A percentile compares a stretch with the other conserved stretches of the same genome.
These are phyloP conservation scores for Jaculus jaculus DNA, from an alignment of 2,113 vertebrate genomes.

Conservation along the genomic window DNA sequence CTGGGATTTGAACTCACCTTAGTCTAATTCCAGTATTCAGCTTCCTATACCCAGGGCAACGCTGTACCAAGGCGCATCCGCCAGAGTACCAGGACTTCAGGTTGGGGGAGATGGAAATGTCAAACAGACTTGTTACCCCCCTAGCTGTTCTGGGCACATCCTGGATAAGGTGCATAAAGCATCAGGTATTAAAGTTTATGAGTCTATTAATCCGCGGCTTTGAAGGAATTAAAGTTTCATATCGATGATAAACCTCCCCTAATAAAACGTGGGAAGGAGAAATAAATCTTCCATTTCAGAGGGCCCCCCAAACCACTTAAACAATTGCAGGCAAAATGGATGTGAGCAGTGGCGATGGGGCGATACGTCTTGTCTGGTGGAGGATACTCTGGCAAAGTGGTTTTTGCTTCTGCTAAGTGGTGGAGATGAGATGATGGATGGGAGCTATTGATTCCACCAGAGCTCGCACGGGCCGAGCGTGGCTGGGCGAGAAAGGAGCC, in stretches of 20 bases:
- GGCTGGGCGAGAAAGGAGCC: background rate
- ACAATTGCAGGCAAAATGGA: conserved; percentile 62
- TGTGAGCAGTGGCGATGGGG: conserved; percentile 6
- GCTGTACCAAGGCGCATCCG: background rate
- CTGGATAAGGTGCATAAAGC: conserved; percentile 75
- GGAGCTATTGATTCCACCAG: conserved; percentile 53
- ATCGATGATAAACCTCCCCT: conserved; percentile 85
- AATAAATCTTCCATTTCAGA: conserved; percentile 73
- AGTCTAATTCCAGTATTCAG: background rate
- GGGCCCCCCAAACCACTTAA: conserved; percentile 76
- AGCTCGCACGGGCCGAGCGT: conserved; percentile 45
- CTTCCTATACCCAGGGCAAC: background rate
- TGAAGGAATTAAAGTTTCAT: conserved; percentile 87
- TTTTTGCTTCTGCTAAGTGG: conserved; percentile 56
- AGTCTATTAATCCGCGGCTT: conserved; percentile 85
- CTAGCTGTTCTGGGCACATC: conserved; percentile 53
- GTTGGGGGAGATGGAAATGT: conserved; percentile 28
- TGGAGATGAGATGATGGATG: conserved; percentile 68
- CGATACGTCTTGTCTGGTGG: conserved; percentile 59
- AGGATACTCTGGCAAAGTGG: conserved; percentile 56
- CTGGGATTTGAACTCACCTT: background rate
- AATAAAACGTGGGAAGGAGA: conserved; percentile 81
- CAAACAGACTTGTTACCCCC: conserved; percentile 28
- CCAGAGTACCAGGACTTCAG: background rate
- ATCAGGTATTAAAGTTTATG: conserved; percentile 84